Base-by-base conservation (phyloP, 2,888 invertebrate species). In the Allophyes oxyacanthae region DNA sequence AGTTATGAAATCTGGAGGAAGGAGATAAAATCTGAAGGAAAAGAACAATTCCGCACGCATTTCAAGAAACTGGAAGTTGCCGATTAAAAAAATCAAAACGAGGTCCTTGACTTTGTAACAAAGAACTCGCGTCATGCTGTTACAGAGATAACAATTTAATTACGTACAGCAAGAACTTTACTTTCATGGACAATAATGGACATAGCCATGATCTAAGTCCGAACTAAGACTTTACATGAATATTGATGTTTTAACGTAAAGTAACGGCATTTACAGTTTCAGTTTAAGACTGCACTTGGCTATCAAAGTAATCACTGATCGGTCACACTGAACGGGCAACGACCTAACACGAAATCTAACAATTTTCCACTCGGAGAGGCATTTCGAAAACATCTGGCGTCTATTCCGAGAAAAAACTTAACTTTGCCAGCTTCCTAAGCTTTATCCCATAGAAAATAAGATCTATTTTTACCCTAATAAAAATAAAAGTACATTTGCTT, bases 301-400 rank as follows among this genome's bases (percentile, higher is more conserved):
- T 79, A 79, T 75, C 77, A 80, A 78, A 77, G 71, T 78, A 82
- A 84, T 85, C 82, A 86, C 67, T 74, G 83, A 89, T 90, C 88
- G 83, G 89, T 88, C 84, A 88, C 84, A 86, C 79, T 56, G 77
- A 84, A 81, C 82, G 90, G 89, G 74, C 89, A 85, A 78, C 85
- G 89, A 90, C 86, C 88, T 80, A 79, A 82, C 81, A 85, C 84
- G 84, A 90, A 90, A 89, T 88, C 84, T 82, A 81, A 83, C 86
- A 85, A 91, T 91, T 92, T 92, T 91, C 90, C 88, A 91, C 86
- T 85, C 75, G 77, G 77, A 79, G 79, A 80, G 78, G 76, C 83
- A 86, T 89, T 90, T 90, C 84, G 83, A 87, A 90, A 90, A 89
- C 88, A 88, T 85, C 87, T 89, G 88, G 79, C 79, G 71, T 77